Evolutionary conservation across 2,797 vertebrate genomes (phyloP), one percentile per base, ranked within the genome.

Genomic region (Darevskia mixta): DNA sequence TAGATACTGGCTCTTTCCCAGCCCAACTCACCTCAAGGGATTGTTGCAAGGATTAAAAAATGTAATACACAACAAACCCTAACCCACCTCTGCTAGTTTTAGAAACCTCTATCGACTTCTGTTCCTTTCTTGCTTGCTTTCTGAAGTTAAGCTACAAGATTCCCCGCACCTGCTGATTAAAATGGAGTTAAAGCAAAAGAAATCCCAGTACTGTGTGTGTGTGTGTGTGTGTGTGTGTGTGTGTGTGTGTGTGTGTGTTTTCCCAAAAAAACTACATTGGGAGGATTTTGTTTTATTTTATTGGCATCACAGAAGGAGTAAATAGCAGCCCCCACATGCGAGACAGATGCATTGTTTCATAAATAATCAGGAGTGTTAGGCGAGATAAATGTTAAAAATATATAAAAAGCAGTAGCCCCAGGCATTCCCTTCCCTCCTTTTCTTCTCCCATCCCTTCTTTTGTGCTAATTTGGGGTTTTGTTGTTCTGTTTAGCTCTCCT

Each of bases 371-470:
- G 23, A 76, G 38, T 8, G 8, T 83, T 90, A 45, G 2, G 0
- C 79, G 72, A 82, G 71, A 49, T n/a, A 69, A 32, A 78, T 90
- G 72, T 76, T 88, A 29, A 90, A 64, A 88, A 92, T 88, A 83
- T 89, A 89, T 83, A 87, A 87, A 89, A 94, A 87, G 71, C 73
- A 82, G 25, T 27, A 79, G 83, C 88, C 90, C 35, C 3, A 83
- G 75, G 80, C 45, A 2, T 61, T 67, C 0, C 64, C 80, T 82
- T 78, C 49, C 45, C 25, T 10, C 11, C 2, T 32, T 1, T 35
- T 49, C 10, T 41, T 58, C 3, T 17, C 25, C 71, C 20, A 61
- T 17, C 17, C 23, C 20, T 38, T 35, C 35, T 27, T 71, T 77
- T 92, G 81, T 20, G 76, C 64, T 92, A 81, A 92, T 90, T 71